Base-by-base conservation (phyloP, 2,888 invertebrate genomes). In the Halocaridina rubra region DNA sequence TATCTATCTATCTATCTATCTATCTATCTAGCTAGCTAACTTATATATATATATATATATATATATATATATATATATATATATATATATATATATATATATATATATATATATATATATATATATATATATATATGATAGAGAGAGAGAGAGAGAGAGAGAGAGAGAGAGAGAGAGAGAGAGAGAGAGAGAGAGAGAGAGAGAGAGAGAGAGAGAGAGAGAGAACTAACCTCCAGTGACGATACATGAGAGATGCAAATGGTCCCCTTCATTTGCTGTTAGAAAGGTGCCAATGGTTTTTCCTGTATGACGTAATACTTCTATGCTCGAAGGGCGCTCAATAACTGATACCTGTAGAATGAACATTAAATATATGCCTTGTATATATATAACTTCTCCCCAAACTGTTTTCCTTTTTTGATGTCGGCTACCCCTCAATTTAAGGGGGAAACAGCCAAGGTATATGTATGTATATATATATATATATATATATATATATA, bases 291-390 rank as follows among this genome's bases (percentile, higher is more conserved):
- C 57, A 32, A 82, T 39, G 29, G 59, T 57, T 61, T 82, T 39
- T 3, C 82, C 78, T 2, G 77, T 78, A 19, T 64, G 77, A 5
- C 27, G 72, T 1, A 71, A 33, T 27, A 82, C 39, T 32, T 67
- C 57, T 13, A 84, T 61, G 22, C 30, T 8, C 13, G 80, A 39
- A 7, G 79, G 79, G 4, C 74, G 79, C 33, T 84, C 67, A 7
- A 80, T 69, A 32, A 80, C 77, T 33, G 1, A 27, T n/a, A 84
- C 79, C 84, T 84, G 75, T n/a, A n/a, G n/a, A n/a, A n/a, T n/a
- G n/a, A n/a, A n/a, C n/a, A n/a, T n/a, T n/a, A n/a, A n/a, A n/a
- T n/a, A n/a, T n/a, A n/a, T n/a, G n/a, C n/a, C n/a, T n/a, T n/a
- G n/a, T n/a, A n/a, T n/a, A n/a, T n/a, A n/a, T n/a, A n/a, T n/a